Conservation (phyloP, 2,797 vertebrate species). For the Sebastolobus alascanus region DNA sequence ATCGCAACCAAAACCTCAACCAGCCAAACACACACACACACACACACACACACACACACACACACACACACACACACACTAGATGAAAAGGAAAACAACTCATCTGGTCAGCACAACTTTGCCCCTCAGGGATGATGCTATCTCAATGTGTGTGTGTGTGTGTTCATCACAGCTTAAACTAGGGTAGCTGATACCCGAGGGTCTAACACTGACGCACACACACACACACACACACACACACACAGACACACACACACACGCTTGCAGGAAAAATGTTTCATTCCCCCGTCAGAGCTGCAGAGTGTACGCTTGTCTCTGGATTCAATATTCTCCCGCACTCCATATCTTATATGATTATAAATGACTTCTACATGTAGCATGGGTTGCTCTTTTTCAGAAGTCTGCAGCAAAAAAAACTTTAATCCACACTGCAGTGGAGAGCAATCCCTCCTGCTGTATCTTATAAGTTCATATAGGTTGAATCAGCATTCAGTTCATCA, state of each 20-base stretch:
- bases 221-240: slow-evolving; percentile 12
- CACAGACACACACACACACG: slow-evolving; percentile 22
- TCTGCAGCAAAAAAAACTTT: slow-evolving; percentile 46
- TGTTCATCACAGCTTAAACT: slow-evolving; percentile 75
- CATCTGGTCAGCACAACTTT: slow-evolving; percentile 79
- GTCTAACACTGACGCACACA: slow-evolving; percentile 42
- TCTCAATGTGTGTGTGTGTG: slow-evolving; percentile 57
- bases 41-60: not conserved
- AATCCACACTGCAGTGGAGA: slow-evolving; percentile 37
- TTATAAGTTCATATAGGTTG: slow-evolving; percentile 21
- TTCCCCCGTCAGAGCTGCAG: slow-evolving; percentile 27
- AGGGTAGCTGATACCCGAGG: slow-evolving; percentile 75
- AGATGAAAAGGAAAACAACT: slow-evolving; percentile 70
- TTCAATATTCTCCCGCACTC: slow-evolving; percentile 41
- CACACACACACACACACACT: slow-evolving; percentile 11
- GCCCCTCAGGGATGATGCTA: slow-evolving; percentile 67
- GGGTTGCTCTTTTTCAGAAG: slow-evolving; percentile 2
- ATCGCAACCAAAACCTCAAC: slow-evolving; percentile 31
- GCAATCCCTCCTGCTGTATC: slow-evolving; percentile 34
- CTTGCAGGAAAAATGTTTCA: slow-evolving; percentile 28
- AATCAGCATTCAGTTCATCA: slow-evolving; percentile 57
- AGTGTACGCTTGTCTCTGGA: slow-evolving; percentile 44
- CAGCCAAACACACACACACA: slow-evolving; percentile 27
- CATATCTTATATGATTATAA: slow-evolving; percentile 36
- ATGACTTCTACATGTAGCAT: slow-evolving; percentile 31